Conservation (phyloP, 1,140 invertebrate genomes). For the Hirudo medicinalis region DNA sequence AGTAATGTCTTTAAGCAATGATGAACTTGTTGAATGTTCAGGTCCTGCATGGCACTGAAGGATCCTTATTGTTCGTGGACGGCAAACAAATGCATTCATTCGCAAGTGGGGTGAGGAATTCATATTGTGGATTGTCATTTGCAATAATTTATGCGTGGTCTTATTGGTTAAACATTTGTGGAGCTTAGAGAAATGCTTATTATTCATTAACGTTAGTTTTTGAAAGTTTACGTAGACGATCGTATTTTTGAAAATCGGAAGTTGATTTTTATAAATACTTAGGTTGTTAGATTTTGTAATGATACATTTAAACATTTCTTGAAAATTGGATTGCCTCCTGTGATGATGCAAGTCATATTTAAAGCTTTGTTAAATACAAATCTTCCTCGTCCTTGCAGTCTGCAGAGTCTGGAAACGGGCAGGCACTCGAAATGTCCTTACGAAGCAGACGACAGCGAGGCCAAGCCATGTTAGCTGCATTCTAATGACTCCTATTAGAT, state of each 20-base stretch:
- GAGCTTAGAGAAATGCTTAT: too few species aligned
- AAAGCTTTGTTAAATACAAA: background rate
- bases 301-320: too few species aligned
- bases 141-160: too few species aligned
- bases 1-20: background rate
- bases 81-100: constrained; percentile 27
- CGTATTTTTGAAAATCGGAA: too few species aligned
- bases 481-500: background rate
- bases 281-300: too few species aligned
- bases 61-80: constrained; percentile 96
- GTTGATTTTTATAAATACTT: too few species aligned
- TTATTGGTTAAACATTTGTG: too few species aligned
- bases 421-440: constrained; percentile 12
- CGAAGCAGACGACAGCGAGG: background rate
- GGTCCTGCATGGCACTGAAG: constrained; percentile 75
- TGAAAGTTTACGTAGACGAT: too few species aligned
- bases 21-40: constrained; percentile 29
- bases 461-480: too few species aligned
- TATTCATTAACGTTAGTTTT: too few species aligned
- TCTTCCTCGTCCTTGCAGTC: background rate
- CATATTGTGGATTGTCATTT: background rate
- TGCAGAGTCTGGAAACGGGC: constrained; percentile 11
- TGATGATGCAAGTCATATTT: too few species aligned
- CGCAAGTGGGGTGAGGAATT: background rate
- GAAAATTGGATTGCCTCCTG: too few species aligned